A percentile compares a stretch with the other conserved stretches of the same genome.
Evolutionary conservation across 2,797 vertebrate genomes (phyloP).

Genomic region (Lindbergichthys nudifrons): DNA sequence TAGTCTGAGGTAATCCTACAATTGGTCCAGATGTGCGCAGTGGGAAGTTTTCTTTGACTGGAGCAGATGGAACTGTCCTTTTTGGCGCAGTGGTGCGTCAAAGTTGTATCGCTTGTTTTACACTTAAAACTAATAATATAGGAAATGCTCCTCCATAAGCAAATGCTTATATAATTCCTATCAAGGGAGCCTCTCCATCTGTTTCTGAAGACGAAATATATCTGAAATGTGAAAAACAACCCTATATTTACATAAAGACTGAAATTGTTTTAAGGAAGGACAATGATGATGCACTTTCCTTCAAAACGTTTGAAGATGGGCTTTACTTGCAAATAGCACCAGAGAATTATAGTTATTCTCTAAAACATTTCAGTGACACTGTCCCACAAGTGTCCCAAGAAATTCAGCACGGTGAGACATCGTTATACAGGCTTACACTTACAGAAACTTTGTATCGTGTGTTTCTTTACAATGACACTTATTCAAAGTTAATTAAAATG

Average conservation of each 20-base stretch:
- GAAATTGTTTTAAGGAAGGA: background rate
- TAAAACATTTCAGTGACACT: background rate
- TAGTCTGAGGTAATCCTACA: background rate
- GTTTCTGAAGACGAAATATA: background rate
- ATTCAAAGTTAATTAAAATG: too few species aligned
- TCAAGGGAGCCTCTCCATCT: too few species aligned
- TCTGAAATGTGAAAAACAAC: background rate
- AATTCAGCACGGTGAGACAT: background rate
- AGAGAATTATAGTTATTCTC: too few species aligned
- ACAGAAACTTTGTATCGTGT: background rate
- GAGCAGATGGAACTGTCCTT: constrained; percentile 78
- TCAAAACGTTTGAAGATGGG: too few species aligned
- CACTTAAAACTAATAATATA: background rate
- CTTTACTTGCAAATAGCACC: background rate
- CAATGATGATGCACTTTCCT: background rate
- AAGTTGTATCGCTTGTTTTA: constrained; percentile 45
- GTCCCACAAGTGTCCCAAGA: background rate
- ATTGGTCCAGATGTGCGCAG: constrained; percentile 12
- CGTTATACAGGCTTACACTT: background rate
- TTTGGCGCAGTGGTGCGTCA: constrained; percentile 85
- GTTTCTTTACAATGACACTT: too few species aligned
- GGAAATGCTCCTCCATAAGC: background rate
- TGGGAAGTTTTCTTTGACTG: constrained; percentile 30
- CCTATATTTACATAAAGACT: background rate
- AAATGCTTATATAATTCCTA: background rate